A percentile compares a stretch with the other conserved stretches of the same genome.
Conservation (phyloP, 2,113 vertebrate species). For the Melanotaenia duboulayi region DNA sequence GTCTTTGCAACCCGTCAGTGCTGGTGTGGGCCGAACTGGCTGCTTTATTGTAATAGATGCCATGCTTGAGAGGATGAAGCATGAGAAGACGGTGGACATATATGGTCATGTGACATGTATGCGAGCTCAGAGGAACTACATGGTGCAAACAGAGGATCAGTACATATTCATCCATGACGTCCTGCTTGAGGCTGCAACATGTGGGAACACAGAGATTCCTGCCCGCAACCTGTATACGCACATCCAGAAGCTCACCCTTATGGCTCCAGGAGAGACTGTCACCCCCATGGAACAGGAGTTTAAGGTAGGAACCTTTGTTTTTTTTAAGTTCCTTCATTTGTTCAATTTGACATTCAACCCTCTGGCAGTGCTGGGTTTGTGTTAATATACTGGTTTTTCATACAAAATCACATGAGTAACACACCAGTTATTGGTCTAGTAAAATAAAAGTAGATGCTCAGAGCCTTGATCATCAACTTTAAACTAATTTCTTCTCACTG, state of each 20-base stretch:
- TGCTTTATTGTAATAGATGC: constrained; percentile 96
- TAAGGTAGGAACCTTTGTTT: constrained; percentile 83
- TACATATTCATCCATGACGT: constrained; percentile 97
- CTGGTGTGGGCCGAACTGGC: constrained; percentile 93
- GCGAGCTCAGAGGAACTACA: constrained; percentile 85
- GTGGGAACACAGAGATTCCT: constrained; percentile 91
- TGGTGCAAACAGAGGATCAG: constrained; percentile 89
- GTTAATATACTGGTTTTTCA: neutral
- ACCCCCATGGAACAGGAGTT: constrained; percentile 96
- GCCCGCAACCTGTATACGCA: constrained; percentile 93
- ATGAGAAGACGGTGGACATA: constrained; percentile 94
- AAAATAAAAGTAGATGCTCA: no score
- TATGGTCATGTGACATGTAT: constrained; percentile 96
- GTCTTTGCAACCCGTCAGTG: constrained; percentile 75
- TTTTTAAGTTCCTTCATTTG: neutral
- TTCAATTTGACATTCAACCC: no score
- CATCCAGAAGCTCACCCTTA: constrained; percentile 93
- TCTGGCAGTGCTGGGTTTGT: neutral
- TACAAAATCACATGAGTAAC: neutral
- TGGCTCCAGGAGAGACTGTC: constrained; percentile 87
- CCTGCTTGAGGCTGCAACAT: constrained; percentile 90
- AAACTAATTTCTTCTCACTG: no score
- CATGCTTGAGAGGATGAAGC: constrained; percentile 96
- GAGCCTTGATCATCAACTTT: no score
- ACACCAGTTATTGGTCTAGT: no score